Conservation (phyloP, 2,888 invertebrate genomes). For the Invenusta paracnida region DNA sequence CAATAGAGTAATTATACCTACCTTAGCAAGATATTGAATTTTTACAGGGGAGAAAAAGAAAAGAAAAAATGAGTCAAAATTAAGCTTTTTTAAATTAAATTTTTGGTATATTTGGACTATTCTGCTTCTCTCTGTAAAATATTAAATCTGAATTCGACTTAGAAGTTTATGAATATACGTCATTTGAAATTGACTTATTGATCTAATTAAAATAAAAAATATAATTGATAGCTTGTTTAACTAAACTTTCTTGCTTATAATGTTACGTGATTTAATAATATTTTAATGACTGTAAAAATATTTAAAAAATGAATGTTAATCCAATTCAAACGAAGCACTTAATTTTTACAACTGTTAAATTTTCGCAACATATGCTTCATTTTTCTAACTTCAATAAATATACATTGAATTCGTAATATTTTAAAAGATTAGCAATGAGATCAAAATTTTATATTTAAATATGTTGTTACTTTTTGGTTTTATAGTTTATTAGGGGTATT, state of each 20-base stretch:
- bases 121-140: conserved; percentile 23
- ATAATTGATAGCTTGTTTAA: neutral
- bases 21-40: neutral
- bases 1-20: too few species aligned
- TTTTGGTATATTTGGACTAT: conserved; percentile 6
- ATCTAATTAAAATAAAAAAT: conserved; percentile 25
- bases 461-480: too few species aligned
- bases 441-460: too few species aligned
- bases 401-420: too few species aligned
- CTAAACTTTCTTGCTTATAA: neutral
- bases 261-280: neutral
- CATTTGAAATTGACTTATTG: conserved; percentile 23
- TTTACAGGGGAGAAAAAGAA: conserved; percentile 8
- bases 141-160: conserved; percentile 23
- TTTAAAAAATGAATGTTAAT: neutral
- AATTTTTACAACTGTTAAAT: too few species aligned
- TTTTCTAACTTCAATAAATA: too few species aligned
- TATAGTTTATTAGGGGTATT: too few species aligned
- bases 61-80: neutral
- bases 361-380: too few species aligned
- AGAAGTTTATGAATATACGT: conserved; percentile 11
- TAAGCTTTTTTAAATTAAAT: conserved; percentile 13
- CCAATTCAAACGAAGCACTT: too few species aligned
- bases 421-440: too few species aligned
- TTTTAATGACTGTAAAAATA: neutral